Percentiles rank a stretch among this genome's conserved stretches.
These are phyloP conservation scores for Andrena bucephala DNA, from an alignment of 2,888 invertebrate genomes.

Conservation along the genomic window DNA sequence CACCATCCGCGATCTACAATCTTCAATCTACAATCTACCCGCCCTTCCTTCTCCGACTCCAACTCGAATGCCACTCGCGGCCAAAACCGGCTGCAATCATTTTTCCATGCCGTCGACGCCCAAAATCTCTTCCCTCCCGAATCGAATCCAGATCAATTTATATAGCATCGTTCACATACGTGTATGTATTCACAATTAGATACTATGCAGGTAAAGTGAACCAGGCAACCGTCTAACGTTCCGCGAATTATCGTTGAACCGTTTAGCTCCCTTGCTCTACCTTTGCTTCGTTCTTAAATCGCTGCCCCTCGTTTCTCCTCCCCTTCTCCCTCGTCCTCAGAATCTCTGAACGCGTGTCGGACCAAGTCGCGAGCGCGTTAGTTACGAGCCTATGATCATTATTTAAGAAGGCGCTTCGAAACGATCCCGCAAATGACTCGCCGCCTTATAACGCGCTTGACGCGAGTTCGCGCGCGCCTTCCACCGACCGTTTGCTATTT, in stretches of 20 bases:
- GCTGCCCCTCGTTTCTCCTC: neutral
- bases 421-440: conserved; percentile 79
- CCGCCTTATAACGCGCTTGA: conserved; percentile 78
- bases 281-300: neutral
- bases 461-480: conserved; percentile 53
- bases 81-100: no score
- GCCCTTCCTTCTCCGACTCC: neutral
- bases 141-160: no score
- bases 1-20: no score
- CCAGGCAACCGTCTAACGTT: neutral
- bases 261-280: conserved; percentile 15
- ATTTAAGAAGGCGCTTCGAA: conserved; percentile 78
- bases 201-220: no score
- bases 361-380: conserved; percentile 46
- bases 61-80: no score
- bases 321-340: conserved; percentile 18
- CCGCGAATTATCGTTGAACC: conserved; percentile 51
- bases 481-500: conserved; percentile 4
- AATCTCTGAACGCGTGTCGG: conserved; percentile 27
- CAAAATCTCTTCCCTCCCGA: no score
- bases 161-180: no score
- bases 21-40: neutral
- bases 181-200: no score
- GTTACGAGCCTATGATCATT: conserved; percentile 58
- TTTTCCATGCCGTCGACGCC: no score